Base-by-base conservation (phyloP, 2,888 invertebrate genomes). In the Carpatolechia fugitivella region DNA sequence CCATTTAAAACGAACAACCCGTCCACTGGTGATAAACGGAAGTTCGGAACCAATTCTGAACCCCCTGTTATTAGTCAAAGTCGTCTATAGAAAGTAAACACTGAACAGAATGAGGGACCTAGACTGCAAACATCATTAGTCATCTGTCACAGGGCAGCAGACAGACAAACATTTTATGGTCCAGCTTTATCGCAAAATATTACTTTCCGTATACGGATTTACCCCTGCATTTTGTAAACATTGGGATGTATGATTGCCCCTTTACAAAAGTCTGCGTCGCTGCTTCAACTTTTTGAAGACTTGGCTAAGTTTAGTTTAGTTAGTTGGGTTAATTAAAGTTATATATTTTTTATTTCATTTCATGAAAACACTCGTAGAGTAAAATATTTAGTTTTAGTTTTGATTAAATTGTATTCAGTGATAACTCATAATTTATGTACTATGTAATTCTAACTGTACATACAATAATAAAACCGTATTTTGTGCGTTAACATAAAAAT, bases 61-160 rank as follows among this genome's bases (percentile, higher is more conserved):
- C 29, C 29, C 47, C 31, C 16, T 72, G 72, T 72, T 66, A 65
- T 66, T 69, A 82, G 78, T 81, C 79, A 79, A 81, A 80, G 80
- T 76, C 74, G 70, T 68, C 68, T 74, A 78, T 77, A 76, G 78
- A 74, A 78, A 76, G 80, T 80, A 81, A 82, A 81, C 80, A 82
- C 74, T 72, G 67, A 64, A 62, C 29, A 29, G 64, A 63, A 64
- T 64, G 67, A 70, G 65, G 63, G 62, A 69, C 60, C 71, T 69
- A 65, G 68, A 70, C 61, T 57, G 66, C 79, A 78, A 80, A 81
- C 78, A 80, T 76, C 81, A 85, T 85, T 84, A 80, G 73, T 85
- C 78, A 82, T 77, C 72, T 76, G 82, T 80, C 82, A 78, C 61
- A 63, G 52, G 68, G 78, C 75, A 76, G 68, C 66, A 69, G 68